phyloP scores from a whole-genome alignment of 1,140 invertebrate species.

The Aricia agestis region DNA sequence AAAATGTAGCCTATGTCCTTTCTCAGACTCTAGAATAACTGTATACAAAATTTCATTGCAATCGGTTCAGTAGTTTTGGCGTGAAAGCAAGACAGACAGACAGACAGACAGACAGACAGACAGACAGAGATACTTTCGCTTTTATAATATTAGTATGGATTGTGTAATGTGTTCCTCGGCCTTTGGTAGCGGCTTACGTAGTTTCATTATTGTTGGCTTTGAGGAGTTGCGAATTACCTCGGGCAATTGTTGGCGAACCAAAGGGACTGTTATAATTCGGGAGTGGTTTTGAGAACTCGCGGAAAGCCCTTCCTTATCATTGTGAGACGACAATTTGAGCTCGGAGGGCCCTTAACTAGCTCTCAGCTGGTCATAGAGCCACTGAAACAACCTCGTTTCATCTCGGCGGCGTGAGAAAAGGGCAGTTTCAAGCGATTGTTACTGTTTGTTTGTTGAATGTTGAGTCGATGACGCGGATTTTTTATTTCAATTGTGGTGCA shows the following conservation, averaged over 20 bases:
- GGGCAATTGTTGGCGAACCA: neutral
- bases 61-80: too few relatives aligned
- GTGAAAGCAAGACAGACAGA: too few relatives aligned
- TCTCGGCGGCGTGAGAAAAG: neutral
- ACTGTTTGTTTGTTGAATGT: neutral
- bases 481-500: neutral
- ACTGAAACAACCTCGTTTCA: slow-evolving; percentile 1
- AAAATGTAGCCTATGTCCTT: too few relatives aligned
- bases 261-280: slow-evolving; percentile 1
- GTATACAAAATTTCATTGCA: too few relatives aligned
- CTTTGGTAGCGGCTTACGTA: neutral
- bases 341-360: neutral
- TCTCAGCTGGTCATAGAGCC: neutral
- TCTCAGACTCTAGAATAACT: too few relatives aligned
- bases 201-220: neutral
- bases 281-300: neutral
- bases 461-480: too few relatives aligned
- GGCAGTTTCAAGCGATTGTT: neutral
- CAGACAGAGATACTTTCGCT: too few relatives aligned
- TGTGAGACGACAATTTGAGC: neutral
- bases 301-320: neutral
- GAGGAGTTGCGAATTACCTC: slow-evolving; percentile 2
- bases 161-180: slow-evolving; percentile 4
- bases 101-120: too few relatives aligned
- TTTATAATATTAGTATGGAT: too few relatives aligned